Evolutionary conservation across 1,140 invertebrate species (phyloP), one percentile per base, ranked within the genome.

Genomic region (Magallana gigas): DNA sequence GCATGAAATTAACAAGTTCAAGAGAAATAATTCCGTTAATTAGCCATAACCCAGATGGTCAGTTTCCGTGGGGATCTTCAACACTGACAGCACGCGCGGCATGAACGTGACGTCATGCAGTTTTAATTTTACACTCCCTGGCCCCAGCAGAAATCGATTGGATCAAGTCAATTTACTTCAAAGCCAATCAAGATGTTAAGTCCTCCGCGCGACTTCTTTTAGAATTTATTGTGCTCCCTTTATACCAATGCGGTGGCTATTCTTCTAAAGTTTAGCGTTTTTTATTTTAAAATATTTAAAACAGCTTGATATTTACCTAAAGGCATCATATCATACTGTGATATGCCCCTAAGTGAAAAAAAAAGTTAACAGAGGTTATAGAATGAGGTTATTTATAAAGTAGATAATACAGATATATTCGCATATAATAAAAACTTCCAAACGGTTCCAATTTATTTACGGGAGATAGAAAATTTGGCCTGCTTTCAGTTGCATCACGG

Each of bases 61-160:
- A 76, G 68, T 76, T 76, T 76, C 68, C 68, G 68, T 12, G 23
- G 36, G 23, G 68, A 18, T 76, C 23, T 36, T 76, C 68, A 36
- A 11, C 23, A 76, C 14, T 8, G 68, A 76, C 68, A 76, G 68
- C 9, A 29, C 68, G 23, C 18, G 5, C 68, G 18, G 23, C 68
- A 29, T 76, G 68, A 76, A 76, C 29, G 68, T 76, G 68, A 76
- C 68, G 68, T 76, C 68, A 76, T 36, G 68, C 14, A 29, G 68
- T 29, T 76, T 76, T 29, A 76, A 76, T 76, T 76, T 76, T 29
- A 76, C 68, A 76, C 68, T 29, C 68, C 68, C 11, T 29, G 64
- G 23, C 11, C 18, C 23, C 23, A 3, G 11, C 23, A 76, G 68
- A 76, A 76, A 76, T 76, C 68, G 68, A 76, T 76, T 76, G 23